These are phyloP conservation scores for Sminthurinus signatus DNA, from an alignment of 1,140 invertebrate species.

Conservation along the genomic window DNA sequence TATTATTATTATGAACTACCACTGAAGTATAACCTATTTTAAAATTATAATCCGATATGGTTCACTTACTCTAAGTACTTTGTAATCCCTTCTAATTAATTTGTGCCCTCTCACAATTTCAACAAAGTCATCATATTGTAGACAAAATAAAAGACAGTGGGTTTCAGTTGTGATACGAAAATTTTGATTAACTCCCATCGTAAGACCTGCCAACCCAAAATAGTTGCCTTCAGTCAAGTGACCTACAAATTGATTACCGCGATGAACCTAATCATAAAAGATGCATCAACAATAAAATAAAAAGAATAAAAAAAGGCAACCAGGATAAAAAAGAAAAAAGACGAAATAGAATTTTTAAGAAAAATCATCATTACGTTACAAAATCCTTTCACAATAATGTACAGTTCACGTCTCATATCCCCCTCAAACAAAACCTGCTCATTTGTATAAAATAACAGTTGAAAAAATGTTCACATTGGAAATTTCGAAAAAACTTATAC, in stretches of 20 bases:
- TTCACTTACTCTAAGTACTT: slow-evolving; percentile 21
- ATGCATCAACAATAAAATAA: too few relatives aligned
- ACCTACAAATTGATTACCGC: slow-evolving; percentile 4
- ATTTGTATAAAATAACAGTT: too few relatives aligned
- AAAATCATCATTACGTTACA: slow-evolving; percentile 5
- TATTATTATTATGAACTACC: too few relatives aligned
- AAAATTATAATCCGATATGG: too few relatives aligned
- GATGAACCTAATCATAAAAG: background rate
- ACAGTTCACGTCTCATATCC: slow-evolving; percentile 27
- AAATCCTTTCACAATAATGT: slow-evolving; percentile 35
- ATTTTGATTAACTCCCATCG: slow-evolving; percentile 22
- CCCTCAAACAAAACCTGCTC: slow-evolving; percentile 28
- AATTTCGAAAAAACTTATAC: too few relatives aligned
- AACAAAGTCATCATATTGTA: slow-evolving; percentile 25
- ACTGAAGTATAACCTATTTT: too few relatives aligned
- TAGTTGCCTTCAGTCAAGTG: slow-evolving; percentile 23
- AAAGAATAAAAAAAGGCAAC: background rate
- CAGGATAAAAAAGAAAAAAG: background rate
- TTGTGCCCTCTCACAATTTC: slow-evolving; percentile 7
- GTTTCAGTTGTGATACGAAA: slow-evolving; percentile 22
- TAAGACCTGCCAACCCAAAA: slow-evolving; percentile 31
- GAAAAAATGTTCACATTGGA: too few relatives aligned
- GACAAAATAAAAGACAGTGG: slow-evolving; percentile 33
- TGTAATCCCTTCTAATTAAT: slow-evolving; percentile 16
- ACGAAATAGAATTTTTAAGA: too few relatives aligned